Conservation (phyloP, 2,113 vertebrate species). For the Coptodon rendalli region DNA sequence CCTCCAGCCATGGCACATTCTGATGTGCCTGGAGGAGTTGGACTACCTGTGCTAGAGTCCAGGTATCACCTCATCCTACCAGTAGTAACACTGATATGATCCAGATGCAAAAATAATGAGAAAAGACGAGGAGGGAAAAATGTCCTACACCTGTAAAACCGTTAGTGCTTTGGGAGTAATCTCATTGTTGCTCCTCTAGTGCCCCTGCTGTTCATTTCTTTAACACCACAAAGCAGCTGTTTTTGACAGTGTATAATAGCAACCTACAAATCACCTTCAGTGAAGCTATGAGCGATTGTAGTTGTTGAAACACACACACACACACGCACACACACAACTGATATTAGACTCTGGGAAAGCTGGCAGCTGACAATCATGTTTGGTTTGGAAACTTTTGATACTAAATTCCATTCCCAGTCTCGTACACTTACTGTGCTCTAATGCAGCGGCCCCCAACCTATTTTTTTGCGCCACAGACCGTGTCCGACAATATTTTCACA, state of each 20-base stretch:
- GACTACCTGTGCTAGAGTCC: neutral
- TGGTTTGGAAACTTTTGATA: neutral
- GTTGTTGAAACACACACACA: neutral
- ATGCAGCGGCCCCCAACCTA: neutral
- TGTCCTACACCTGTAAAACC: neutral
- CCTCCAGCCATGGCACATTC: neutral
- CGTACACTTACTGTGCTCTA: neutral
- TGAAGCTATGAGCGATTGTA: neutral
- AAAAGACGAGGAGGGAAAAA: neutral
- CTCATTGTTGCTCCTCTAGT: neutral
- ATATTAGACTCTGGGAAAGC: neutral
- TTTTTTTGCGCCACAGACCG: neutral
- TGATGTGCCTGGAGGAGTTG: neutral
- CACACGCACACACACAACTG: rapidly evolving
- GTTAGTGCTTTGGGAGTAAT: neutral
- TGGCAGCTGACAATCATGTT: rapidly evolving
- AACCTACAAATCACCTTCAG: neutral
- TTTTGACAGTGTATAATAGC: neutral
- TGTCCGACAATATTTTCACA: neutral
- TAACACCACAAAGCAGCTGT: neutral
- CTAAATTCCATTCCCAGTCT: neutral
- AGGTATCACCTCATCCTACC: neutral
- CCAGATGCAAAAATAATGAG: neutral
- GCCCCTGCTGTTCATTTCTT: neutral
- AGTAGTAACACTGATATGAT: neutral